phyloP scores from a whole-genome alignment of 1,140 invertebrate genomes.

The Gonioctena quinquepunctata region DNA sequence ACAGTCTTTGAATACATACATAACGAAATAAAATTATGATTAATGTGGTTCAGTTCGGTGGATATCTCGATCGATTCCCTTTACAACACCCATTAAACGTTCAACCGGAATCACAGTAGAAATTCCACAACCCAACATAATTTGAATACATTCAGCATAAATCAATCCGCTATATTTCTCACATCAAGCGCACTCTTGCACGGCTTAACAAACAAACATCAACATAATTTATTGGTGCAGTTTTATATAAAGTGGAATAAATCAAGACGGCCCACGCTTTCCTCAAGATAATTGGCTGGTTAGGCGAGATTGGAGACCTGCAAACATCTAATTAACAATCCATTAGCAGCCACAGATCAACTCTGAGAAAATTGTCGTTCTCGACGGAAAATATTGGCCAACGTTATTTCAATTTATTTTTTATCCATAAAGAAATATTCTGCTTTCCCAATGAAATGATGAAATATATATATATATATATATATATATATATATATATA shows the following conservation, averaged over 20 bases:
- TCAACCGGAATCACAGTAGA: background rate
- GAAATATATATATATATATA: too few species aligned
- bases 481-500: too few species aligned
- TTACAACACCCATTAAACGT: too few species aligned
- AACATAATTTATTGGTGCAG: conserved; percentile 34
- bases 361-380: too few species aligned
- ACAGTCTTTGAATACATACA: too few species aligned
- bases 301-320: conserved; percentile 24
- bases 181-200: conserved; percentile 34
- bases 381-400: too few species aligned
- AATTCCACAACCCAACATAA: background rate
- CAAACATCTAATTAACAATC: conserved; percentile 31
- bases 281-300: conserved; percentile 31
- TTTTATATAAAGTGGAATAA: conserved; percentile 35
- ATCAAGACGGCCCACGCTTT: conserved; percentile 33
- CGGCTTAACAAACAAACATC: conserved; percentile 33
- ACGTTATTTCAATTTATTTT: too few species aligned
- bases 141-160: conserved; percentile 35
- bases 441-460: too few species aligned
- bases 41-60: too few species aligned
- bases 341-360: conserved; percentile 5
- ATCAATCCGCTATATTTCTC: conserved; percentile 35
- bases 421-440: too few species aligned
- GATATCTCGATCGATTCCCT: too few species aligned
- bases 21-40: too few species aligned